Conservation (phyloP, 2,888 invertebrate species). For the Conistra vaccinii region DNA sequence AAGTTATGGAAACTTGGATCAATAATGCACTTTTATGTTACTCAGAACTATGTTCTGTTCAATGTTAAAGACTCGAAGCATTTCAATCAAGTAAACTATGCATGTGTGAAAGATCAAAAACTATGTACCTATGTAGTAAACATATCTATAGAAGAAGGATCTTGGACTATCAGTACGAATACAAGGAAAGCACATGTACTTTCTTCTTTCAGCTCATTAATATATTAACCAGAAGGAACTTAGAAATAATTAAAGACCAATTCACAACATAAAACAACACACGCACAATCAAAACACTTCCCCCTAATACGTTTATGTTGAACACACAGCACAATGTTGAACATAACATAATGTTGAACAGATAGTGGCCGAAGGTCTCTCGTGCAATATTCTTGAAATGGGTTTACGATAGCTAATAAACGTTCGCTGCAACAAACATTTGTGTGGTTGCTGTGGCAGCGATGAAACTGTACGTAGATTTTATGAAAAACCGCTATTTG, state of each 20-base stretch:
- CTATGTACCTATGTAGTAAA: no score
- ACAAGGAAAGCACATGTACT: background rate
- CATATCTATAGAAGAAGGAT: background rate
- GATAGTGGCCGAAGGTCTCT: conserved; percentile 69
- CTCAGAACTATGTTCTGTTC: no score
- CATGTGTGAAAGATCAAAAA: no score
- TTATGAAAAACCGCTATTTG: background rate
- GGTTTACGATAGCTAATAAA: conserved; percentile 77
- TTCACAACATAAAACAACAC: background rate
- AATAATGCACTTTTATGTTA: background rate
- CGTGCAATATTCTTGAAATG: conserved; percentile 71
- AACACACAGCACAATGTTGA: conserved; percentile 10
- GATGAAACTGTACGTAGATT: background rate
- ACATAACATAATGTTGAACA: conserved; percentile 48
- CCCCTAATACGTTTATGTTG: conserved; percentile 14
- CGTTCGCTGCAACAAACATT: conserved; percentile 30
- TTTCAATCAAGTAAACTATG: no score
- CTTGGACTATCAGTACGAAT: background rate
- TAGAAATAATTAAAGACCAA: conserved; percentile 2
- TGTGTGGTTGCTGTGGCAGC: conserved; percentile 36
- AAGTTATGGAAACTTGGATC: background rate
- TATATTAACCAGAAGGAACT: background rate
- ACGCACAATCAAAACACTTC: conserved; percentile 11
- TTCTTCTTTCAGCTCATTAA: background rate
- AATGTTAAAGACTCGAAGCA: no score